Evolutionary conservation across 2,888 invertebrate genomes (phyloP).

Genomic region (Troides helena): DNA sequence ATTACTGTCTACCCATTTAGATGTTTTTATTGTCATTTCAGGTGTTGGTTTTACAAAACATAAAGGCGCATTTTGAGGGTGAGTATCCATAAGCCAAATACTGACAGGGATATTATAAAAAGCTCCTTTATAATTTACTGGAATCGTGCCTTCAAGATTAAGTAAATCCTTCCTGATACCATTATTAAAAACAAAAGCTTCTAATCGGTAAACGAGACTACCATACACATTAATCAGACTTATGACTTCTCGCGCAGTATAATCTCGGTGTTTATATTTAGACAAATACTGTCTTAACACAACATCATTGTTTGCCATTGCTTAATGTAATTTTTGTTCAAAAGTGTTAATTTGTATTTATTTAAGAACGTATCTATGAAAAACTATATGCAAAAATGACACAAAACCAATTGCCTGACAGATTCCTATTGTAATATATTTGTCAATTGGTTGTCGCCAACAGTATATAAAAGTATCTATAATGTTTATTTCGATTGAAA

Average conservation of each 20-base stretch:
- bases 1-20: slow-evolving; percentile 95
- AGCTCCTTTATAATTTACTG: slow-evolving; percentile 92
- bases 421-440: not conserved
- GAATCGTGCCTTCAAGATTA: slow-evolving; percentile 94
- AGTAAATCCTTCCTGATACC: slow-evolving; percentile 89
- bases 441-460: slow-evolving; percentile 1
- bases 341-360: slow-evolving; percentile 1
- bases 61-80: slow-evolving; percentile 97
- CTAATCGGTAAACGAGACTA: slow-evolving; percentile 69
- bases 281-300: slow-evolving; percentile 65
- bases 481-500: not conserved
- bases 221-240: slow-evolving; percentile 69
- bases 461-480: not conserved
- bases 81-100: slow-evolving; percentile 98
- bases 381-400: slow-evolving; percentile 7
- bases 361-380: slow-evolving; percentile 10
- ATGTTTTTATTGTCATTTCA: slow-evolving; percentile 97
- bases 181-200: slow-evolving; percentile 90
- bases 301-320: slow-evolving; percentile 70
- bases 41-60: slow-evolving; percentile 96
- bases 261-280: slow-evolving; percentile 73
- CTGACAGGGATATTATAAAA: slow-evolving; percentile 98
- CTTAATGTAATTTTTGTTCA: slow-evolving; percentile 30
- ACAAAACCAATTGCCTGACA: slow-evolving; percentile 7
- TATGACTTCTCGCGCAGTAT: slow-evolving; percentile 68